Base-by-base conservation (phyloP, 2,797 vertebrate genomes). In the Megalops cyprinoides region DNA sequence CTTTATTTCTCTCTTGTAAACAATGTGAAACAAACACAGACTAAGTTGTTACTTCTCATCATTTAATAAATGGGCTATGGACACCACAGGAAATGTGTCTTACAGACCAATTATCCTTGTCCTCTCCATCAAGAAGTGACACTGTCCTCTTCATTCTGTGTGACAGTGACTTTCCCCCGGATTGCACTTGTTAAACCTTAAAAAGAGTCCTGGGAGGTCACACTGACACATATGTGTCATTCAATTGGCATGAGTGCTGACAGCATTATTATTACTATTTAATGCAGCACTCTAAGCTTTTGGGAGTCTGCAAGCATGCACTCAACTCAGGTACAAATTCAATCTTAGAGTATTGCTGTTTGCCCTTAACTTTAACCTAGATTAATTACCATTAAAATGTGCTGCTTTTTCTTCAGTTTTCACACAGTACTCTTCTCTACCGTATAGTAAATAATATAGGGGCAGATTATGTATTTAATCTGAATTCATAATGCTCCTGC, bases 111-210 rank as follows among this genome's bases (percentile, higher is more conserved):
- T 3, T 42, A 0, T 15, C 65, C 37, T 5, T 37, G 37, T 42
- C 37, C 18, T 23, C 18, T 1, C 20, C 37, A 1, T 37, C 15
- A 4, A 42, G 4, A 18, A 37, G 2, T 23, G 37, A 39, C 18
- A 42, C 1, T 39, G 18, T 23, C 34, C 37, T 9, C 18, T 69
- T 15, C 86, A 12, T 79, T 28, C 44, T 82, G 78, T 75, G 79
- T 85, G 88, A 88, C 86, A 82, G 67, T 75, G 46, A 74, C 83
- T 78, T 78, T 44, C 39, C 81, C 58, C 76, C 46, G 25, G 74
- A 71, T 84, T 31, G 31, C 53, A 77, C 76, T 74, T 75, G 44
- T 85, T 92, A 92, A 92, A 92, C 81, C 90, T 92, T 90, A 79
- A 92, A 91, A 71, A 67, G 74, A 81, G 58, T 65, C 81, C 78